A percentile compares a stretch with the other conserved stretches of the same genome.
Conservation (phyloP, 2,113 vertebrate species). For the Hippoglossus stenolepis region DNA sequence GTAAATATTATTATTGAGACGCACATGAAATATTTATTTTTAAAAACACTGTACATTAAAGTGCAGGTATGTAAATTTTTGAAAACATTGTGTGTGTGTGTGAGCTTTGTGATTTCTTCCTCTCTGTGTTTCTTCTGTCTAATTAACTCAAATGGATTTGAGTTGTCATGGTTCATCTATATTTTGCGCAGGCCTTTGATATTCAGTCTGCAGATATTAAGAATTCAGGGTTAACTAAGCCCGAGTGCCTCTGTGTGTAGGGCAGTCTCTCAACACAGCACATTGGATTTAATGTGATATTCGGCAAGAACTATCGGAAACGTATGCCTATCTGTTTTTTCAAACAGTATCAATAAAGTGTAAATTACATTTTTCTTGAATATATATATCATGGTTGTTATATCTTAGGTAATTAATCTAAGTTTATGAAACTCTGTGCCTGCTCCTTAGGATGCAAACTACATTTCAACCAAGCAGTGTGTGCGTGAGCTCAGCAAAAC, state of each 20-base stretch:
- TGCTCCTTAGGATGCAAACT: background rate
- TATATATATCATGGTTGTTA: background rate
- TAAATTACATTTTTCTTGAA: background rate
- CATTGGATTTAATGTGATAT: slow-evolving; percentile 25
- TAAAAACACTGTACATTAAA: too few species aligned
- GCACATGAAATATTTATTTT: too few species aligned
- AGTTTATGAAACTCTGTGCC: background rate
- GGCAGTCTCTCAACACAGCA: slow-evolving; percentile 1
- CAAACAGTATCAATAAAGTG: background rate
- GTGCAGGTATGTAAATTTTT: too few species aligned
- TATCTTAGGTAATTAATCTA: background rate
- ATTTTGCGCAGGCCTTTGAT: background rate
- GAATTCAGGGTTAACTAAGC: slow-evolving; percentile 84
- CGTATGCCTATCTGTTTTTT: background rate
- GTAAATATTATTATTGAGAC: too few species aligned
- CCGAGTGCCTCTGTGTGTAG: slow-evolving; percentile 22
- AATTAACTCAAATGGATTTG: slow-evolving; percentile 84
- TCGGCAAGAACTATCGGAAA: slow-evolving; percentile 10
- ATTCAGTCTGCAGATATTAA: slow-evolving; percentile 25
- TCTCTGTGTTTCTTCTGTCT: slow-evolving; percentile 39
- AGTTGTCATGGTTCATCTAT: slow-evolving; percentile 50
- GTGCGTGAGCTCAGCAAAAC: too few species aligned
- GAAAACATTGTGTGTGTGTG: too few species aligned
- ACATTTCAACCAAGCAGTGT: background rate
- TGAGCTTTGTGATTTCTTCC: background rate